Evolutionary conservation across 2,888 invertebrate species (phyloP).

Genomic region (Dusona sp.): DNA sequence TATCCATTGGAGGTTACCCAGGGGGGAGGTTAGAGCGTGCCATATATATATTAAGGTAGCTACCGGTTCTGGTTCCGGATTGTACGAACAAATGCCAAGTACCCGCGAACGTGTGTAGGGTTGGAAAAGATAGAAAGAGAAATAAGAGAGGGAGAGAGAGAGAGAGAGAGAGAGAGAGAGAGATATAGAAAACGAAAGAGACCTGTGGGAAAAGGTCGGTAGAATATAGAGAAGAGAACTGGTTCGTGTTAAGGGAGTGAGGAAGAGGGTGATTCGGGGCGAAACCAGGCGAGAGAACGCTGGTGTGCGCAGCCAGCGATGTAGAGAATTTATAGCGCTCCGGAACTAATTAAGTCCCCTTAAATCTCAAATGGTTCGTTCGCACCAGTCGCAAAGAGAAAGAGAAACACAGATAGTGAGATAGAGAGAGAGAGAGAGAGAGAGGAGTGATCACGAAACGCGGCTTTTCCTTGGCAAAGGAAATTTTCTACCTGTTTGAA

Average conservation of each 20-base stretch:
- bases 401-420: conserved; percentile 5
- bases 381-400: conserved; percentile 36
- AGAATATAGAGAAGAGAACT: conserved; percentile 43
- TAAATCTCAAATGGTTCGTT: conserved; percentile 71
- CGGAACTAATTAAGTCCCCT: conserved; percentile 72
- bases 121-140: conserved; percentile 59
- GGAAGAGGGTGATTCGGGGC: conserved; percentile 34
- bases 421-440: conserved; percentile 40
- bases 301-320: conserved; percentile 45
- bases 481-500: conserved; percentile 69
- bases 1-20: conserved; percentile 52
- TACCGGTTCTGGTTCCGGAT: conserved; percentile 64
- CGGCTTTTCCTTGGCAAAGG: conserved; percentile 48
- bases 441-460: conserved; percentile 19
- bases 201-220: conserved; percentile 37
- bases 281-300: conserved; percentile 41
- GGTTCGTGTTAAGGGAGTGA: conserved; percentile 46
- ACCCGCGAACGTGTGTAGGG: conserved; percentile 71
- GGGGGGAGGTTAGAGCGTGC: conserved; percentile 31
- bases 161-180: conserved; percentile 34
- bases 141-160: conserved; percentile 30
- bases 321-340: conserved; percentile 70
- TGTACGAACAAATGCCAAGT: conserved; percentile 74
- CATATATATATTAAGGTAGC: conserved; percentile 13
- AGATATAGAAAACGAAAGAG: conserved; percentile 39